Conservation (phyloP, 2,888 invertebrate species). For the Drosophila trichaetosa region DNA sequence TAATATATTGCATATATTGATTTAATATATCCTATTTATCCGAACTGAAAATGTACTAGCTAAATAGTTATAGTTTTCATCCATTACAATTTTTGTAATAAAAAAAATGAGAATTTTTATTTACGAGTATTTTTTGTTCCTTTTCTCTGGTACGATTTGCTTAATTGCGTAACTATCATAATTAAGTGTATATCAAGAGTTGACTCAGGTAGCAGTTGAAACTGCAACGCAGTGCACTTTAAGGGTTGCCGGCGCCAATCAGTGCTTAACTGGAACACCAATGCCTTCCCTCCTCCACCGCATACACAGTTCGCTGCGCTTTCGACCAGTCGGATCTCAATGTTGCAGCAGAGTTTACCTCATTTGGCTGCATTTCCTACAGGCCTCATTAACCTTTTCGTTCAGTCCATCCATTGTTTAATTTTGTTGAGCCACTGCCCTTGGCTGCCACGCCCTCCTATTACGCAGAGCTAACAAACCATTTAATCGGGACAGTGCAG, state of each 20-base stretch:
- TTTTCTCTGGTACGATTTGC: slow-evolving; percentile 11
- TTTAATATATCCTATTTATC: not conserved
- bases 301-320: not conserved
- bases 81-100: too few relatives aligned
- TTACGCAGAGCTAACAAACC: slow-evolving; percentile 64
- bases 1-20: not conserved
- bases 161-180: slow-evolving; percentile 30
- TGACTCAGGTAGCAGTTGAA: not conserved
- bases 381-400: slow-evolving; percentile 76
- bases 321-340: slow-evolving; percentile 11
- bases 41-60: not conserved
- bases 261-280: slow-evolving; percentile 13
- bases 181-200: slow-evolving; percentile 21
- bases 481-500: slow-evolving; percentile 48
- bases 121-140: too few relatives aligned
- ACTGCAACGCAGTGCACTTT: not conserved
- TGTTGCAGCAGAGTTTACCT: slow-evolving; percentile 26
- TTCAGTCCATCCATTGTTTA: slow-evolving; percentile 63
- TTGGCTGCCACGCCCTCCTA: slow-evolving; percentile 40
- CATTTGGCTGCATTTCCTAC: slow-evolving; percentile 50
- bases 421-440: slow-evolving; percentile 39
- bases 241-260: slow-evolving; percentile 15
- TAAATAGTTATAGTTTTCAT: not conserved
- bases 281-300: not conserved
- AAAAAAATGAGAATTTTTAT: too few relatives aligned